A percentile compares a stretch with the other conserved stretches of the same genome.
These are phyloP conservation scores for Phymorhynchus buccinoides DNA, from an alignment of 1,140 invertebrate genomes.

Conservation along the genomic window DNA sequence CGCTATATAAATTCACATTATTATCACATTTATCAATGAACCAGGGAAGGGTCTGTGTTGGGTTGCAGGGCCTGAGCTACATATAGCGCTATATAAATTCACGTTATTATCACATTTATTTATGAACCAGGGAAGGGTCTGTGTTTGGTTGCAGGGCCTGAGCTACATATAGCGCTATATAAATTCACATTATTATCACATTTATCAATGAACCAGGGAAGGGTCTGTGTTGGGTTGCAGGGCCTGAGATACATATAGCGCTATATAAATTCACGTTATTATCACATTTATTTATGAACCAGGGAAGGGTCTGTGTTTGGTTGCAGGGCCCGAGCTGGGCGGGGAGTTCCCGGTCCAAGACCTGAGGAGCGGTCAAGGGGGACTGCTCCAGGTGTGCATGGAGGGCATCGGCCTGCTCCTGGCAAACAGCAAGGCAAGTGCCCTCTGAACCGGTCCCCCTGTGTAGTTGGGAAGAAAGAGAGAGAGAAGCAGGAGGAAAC, in stretches of 20 bases:
- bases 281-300: background rate
- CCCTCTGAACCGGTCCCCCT: background rate
- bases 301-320: background rate
- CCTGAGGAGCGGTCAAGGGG: constrained; percentile 95
- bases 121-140: background rate
- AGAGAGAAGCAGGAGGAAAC: background rate
- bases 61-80: too few relatives aligned
- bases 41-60: too few relatives aligned
- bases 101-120: background rate
- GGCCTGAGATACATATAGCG: too few relatives aligned
- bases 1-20: too few relatives aligned
- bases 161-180: too few relatives aligned
- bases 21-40: too few relatives aligned
- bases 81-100: too few relatives aligned
- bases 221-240: too few relatives aligned
- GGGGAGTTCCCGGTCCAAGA: constrained; percentile 99
- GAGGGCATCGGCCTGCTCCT: constrained; percentile 98
- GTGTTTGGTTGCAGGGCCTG: constrained; percentile 73
- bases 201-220: too few relatives aligned
- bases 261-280: too few relatives aligned
- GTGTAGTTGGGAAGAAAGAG: background rate
- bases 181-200: too few relatives aligned
- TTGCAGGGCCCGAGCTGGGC: constrained; percentile 83
- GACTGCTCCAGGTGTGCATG: constrained; percentile 98
- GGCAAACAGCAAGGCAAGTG: constrained; percentile 96